Evolutionary conservation across 2,888 invertebrate species (phyloP), one percentile per base, ranked within the genome.

Genomic region (Sinelater perroti): DNA sequence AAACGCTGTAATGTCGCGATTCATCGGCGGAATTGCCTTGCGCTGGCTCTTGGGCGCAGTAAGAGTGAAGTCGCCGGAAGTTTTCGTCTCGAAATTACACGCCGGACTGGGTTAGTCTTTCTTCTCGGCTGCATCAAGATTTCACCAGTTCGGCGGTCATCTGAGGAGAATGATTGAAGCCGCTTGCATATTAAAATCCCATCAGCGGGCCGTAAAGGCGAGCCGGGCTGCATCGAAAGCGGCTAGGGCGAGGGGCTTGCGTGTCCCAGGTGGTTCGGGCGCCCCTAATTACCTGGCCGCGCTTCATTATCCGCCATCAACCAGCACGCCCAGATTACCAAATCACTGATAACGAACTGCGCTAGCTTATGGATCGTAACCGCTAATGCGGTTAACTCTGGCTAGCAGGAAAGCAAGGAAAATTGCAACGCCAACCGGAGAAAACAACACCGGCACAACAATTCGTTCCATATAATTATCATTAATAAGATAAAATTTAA

Each of bases 261-360:
- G 54, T 59, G 54, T 50, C 59, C 54, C 59, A 59, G 59, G 59
- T 59, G 59, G 59, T 59, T 54, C 31, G 49, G 45, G 54, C 50
- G 42, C 54, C 45, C 59, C 54, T 59, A 59, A 59, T 59, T 59
- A 59, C 59, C 59, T 53, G 59, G 45, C 54, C 59, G 49, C 54
- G 54, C 59, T 59, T 59, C 59, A 59, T 59, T 59, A 59, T 59
- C 49, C 54, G 33, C 31, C 53, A 59, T 59, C 53, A 50, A 14
- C 55, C 31, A 53, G 36, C 54, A 59, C 54, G 36, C 59, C 59
- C 54, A 59, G 54, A 54, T 59, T 59, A 59, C 31, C 26, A 59
- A 59, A 59, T 59, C 59, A 54, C 50, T 50, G 54, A 59, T 59
- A 59, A 59, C 49, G 30, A 54, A 59, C 49, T 44, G 30, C 50